Conservation (phyloP, 2,797 vertebrate species). For the Crocodylus rhombifer region DNA sequence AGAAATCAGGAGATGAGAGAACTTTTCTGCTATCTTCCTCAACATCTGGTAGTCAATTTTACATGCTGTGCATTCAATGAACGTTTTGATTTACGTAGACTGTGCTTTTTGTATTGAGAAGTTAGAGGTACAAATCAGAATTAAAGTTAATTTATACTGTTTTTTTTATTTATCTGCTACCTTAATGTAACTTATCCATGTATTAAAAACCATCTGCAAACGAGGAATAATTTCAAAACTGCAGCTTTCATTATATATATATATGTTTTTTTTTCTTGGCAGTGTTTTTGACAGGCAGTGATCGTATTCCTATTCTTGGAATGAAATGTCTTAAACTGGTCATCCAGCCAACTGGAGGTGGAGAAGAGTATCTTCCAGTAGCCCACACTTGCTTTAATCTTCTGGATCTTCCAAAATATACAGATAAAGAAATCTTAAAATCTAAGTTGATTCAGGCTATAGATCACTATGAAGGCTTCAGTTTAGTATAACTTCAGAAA, state of each 20-base stretch:
- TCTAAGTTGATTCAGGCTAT: constrained; percentile 95
- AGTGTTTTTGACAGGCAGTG: constrained; percentile 99
- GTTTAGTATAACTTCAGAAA: constrained; percentile 88
- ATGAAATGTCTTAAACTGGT: constrained; percentile 98
- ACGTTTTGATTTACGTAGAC: neutral
- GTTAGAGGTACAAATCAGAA: neutral
- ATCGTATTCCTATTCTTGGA: constrained; percentile 97
- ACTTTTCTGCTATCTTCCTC: rapidly evolving
- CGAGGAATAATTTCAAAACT: neutral
- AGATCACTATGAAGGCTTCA: constrained; percentile 98
- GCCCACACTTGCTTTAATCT: constrained; percentile 99
- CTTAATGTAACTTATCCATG: neutral
- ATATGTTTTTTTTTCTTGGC: constrained; percentile 43
- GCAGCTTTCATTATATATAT: neutral
- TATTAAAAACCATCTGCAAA: too few species aligned
- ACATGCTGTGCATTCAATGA: neutral
- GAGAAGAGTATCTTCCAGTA: constrained; percentile 93
- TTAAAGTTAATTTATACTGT: neutral
- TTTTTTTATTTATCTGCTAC: neutral
- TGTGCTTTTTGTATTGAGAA: neutral
- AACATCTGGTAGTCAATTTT: neutral
- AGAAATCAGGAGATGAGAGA: neutral
- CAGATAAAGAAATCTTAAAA: constrained; percentile 86
- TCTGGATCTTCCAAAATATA: constrained; percentile 97
- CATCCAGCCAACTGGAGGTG: constrained; percentile 96